These are phyloP conservation scores for Rambutsinella grinnellia DNA, from an alignment of 2,888 invertebrate genomes.

Conservation along the genomic window DNA sequence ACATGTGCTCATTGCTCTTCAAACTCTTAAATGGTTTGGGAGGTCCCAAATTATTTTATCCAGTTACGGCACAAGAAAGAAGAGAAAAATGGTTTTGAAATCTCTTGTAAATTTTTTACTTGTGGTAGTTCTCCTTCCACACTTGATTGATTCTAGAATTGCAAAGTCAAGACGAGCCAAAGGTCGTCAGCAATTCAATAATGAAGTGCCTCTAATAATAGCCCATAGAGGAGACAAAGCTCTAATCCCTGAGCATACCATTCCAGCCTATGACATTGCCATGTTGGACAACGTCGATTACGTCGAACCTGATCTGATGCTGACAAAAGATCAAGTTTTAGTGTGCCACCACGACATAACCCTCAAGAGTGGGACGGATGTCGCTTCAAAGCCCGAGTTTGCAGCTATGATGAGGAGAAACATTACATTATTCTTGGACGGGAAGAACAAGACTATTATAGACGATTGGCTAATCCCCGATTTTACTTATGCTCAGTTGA, in stretches of 20 bases:
- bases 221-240: constrained; percentile 64
- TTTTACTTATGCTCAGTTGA: constrained; percentile 56
- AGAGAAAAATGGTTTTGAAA: too few species aligned
- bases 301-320: constrained; percentile 62
- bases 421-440: constrained; percentile 42
- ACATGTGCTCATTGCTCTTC: too few species aligned
- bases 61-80: too few species aligned
- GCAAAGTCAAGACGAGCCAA: too few species aligned
- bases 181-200: neutral
- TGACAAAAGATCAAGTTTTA: constrained; percentile 59
- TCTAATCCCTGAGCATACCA: constrained; percentile 61
- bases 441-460: constrained; percentile 26
- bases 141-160: too few species aligned
- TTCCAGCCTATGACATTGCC: constrained; percentile 60
- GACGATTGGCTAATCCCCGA: constrained; percentile 63
- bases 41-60: too few species aligned
- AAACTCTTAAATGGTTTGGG: neutral
- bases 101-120: too few species aligned
- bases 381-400: constrained; percentile 48
- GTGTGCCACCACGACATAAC: constrained; percentile 64
- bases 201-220: constrained; percentile 20
- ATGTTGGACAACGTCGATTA: constrained; percentile 59
- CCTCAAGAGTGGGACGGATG: constrained; percentile 56
- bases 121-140: too few species aligned
- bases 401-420: constrained; percentile 33